A percentile compares a stretch with the other conserved stretches of the same genome.
These are phyloP conservation scores for Andricus curvator DNA, from an alignment of 2,888 invertebrate genomes.

Conservation along the genomic window DNA sequence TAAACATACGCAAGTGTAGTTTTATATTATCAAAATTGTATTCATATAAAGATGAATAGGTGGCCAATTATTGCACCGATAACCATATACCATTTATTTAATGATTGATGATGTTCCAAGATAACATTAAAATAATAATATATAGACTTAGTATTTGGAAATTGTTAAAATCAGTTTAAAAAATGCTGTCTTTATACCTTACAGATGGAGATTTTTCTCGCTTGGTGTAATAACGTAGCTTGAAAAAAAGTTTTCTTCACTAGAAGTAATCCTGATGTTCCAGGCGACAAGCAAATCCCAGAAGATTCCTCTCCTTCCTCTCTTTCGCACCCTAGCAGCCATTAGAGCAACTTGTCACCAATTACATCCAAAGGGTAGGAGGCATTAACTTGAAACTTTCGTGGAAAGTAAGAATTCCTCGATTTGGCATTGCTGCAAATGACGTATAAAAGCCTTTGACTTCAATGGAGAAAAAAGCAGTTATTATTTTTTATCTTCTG, in stretches of 20 bases:
- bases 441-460: background rate
- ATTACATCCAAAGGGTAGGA: conserved; percentile 8
- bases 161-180: too few relatives aligned
- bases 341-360: conserved; percentile 36
- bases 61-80: too few relatives aligned
- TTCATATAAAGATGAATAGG: too few relatives aligned
- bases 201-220: too few relatives aligned
- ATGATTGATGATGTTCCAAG: too few relatives aligned
- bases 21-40: too few relatives aligned
- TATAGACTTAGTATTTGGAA: too few relatives aligned
- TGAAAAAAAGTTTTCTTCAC: background rate
- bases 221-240: too few relatives aligned
- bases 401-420: conserved; percentile 16
- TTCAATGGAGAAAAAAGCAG: background rate
- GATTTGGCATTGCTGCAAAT: conserved; percentile 10
- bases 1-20: too few relatives aligned
- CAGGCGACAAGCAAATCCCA: conserved; percentile 1
- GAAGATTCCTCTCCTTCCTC: background rate
- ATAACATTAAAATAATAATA: too few relatives aligned
- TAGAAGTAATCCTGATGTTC: background rate
- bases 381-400: conserved; percentile 33
- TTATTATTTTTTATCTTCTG: background rate
- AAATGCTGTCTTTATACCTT: too few relatives aligned
- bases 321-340: conserved; percentile 3
- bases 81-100: too few relatives aligned